phyloP scores from a whole-genome alignment of 2,113 vertebrate genomes.

The Scytalopus superciliaris region DNA sequence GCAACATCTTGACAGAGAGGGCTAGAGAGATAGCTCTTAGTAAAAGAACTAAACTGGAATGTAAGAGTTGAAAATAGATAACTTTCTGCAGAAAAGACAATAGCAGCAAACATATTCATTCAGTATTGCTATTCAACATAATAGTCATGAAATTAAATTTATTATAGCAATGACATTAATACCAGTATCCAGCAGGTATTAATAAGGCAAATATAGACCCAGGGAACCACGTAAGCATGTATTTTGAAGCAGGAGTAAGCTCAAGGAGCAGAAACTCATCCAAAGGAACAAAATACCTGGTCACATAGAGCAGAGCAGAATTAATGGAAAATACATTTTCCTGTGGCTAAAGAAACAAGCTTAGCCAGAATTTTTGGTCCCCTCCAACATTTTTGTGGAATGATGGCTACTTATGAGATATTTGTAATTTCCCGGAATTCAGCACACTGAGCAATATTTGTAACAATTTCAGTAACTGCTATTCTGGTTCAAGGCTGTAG shows the following conservation, averaged over 20 bases:
- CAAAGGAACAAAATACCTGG: neutral
- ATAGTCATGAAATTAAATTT: neutral
- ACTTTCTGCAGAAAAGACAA: neutral
- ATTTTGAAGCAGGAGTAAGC: neutral
- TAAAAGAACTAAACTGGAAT: neutral
- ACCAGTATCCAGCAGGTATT: neutral
- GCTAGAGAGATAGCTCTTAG: neutral
- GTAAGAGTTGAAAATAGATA: neutral
- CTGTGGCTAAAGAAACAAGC: conserved; percentile 1
- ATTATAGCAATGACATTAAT: neutral
- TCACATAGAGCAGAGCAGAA: neutral
- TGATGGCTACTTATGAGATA: neutral
- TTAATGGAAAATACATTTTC: neutral
- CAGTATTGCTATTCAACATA: neutral
- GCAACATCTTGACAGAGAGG: neutral
- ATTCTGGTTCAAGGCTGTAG: neutral
- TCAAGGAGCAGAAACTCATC: neutral
- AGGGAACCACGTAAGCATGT: neutral
- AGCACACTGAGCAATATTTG: neutral
- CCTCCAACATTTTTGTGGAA: neutral
- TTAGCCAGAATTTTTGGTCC: neutral
- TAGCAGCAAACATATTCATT: neutral
- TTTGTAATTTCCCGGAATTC: neutral
- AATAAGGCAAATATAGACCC: neutral
- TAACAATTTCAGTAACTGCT: neutral